Conservation (phyloP, 2,888 invertebrate genomes). For the Gryllus longicercus region DNA sequence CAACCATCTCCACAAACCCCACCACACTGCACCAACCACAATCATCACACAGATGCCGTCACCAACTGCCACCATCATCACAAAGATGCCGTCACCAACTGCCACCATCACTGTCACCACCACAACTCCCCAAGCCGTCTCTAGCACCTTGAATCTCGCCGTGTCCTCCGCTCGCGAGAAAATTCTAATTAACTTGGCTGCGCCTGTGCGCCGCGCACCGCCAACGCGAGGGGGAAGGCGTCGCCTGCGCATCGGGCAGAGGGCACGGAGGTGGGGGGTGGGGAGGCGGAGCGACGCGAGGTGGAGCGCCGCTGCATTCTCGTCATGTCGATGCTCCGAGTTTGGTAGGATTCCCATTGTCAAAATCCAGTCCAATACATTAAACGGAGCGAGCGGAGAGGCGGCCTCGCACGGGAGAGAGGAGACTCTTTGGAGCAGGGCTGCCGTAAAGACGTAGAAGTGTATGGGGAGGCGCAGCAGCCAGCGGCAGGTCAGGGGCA, state of each 20-base stretch:
- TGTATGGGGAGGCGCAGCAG: neutral
- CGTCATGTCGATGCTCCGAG: neutral
- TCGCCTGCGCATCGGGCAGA: neutral
- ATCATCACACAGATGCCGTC: neutral
- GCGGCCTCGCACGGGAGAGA: neutral
- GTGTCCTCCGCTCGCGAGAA: neutral
- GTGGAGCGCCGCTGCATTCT: neutral
- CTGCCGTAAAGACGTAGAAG: neutral
- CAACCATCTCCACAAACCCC: neutral
- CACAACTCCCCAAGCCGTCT: neutral
- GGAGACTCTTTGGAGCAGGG: neutral
- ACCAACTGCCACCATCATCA: neutral
- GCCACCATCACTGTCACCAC: neutral
- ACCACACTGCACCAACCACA: neutral
- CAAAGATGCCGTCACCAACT: neutral
- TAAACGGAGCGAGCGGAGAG: neutral
- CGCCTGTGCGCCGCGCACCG: neutral
- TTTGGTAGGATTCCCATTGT: conserved; percentile 11
- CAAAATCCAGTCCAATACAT: conserved; percentile 17
- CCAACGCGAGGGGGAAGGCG: neutral
- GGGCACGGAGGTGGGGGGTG: neutral
- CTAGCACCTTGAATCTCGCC: neutral
- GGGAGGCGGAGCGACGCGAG: neutral
- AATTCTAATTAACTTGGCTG: neutral
- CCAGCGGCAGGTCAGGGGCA: neutral